Evolutionary conservation across 2,113 vertebrate genomes (phyloP).

Genomic region (Nothoprocta perdicaria): DNA sequence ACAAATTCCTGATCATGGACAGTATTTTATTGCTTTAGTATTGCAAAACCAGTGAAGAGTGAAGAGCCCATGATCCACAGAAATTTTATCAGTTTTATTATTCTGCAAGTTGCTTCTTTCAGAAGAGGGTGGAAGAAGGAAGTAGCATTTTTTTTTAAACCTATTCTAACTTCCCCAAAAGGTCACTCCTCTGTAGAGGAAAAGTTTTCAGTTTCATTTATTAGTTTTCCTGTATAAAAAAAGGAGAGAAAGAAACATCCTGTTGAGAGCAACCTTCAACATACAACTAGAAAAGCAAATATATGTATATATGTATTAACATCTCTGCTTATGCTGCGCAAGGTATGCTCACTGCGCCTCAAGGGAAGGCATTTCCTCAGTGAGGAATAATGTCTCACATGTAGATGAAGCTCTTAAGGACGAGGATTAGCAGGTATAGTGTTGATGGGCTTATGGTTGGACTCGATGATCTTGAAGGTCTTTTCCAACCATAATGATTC

Average conservation of each 20-base stretch:
- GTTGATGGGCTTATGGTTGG: too few species aligned
- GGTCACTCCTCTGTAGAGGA: background rate
- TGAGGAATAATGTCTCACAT: background rate
- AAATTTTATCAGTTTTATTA: rapidly evolving
- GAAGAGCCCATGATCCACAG: background rate
- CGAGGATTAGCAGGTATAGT: too few species aligned
- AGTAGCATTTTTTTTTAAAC: background rate
- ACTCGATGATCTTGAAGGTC: too few species aligned
- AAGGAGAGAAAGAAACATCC: background rate
- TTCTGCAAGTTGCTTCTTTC: background rate
- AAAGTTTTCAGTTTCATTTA: background rate
- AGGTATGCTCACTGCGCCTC: background rate
- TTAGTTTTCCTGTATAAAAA: background rate
- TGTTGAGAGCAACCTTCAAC: background rate
- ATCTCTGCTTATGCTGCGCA: background rate
- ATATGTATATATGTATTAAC: rapidly evolving
- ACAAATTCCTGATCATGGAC: background rate
- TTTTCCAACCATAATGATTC: too few species aligned
- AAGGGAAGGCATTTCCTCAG: background rate
- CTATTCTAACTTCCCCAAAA: background rate
- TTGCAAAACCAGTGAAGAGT: background rate
- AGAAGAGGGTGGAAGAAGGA: background rate
- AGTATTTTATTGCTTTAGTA: background rate
- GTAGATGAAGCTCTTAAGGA: too few species aligned
- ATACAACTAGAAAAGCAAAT: background rate